Evolutionary conservation across 2,113 vertebrate species (phyloP), one percentile per base, ranked within the genome.

Genomic region (Chelonoidis abingdonii): DNA sequence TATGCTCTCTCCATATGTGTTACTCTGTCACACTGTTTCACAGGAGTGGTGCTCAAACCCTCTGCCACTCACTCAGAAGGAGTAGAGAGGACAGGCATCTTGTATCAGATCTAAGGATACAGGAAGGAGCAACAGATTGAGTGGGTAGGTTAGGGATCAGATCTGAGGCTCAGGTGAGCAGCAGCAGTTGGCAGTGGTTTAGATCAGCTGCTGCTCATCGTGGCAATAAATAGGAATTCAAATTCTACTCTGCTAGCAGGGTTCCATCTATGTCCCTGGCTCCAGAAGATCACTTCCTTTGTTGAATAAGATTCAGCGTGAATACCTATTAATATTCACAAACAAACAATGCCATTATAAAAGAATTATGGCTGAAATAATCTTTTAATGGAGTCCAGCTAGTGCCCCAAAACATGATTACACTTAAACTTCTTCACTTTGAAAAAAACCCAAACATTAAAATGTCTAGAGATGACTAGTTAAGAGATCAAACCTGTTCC

Each of bases 71-170:
- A 5, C 50, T 47, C 8, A 86, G 3, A 10, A 90, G 44, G 10
- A 9, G 5, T 31, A 52, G 14, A 16, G 87, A 90, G 90, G 31
- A 12, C 17, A 81, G 29, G 49, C 56, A 27, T 1, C 0, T 0
- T 38, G 79, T 84, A 83, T 62, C 89, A 88, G n/a, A 5, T 69
- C 25, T 93, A 47, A 47, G 22, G 80, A 31, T 44, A 84, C 10
- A 12, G 75, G 35, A 90, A 89, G 17, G 22, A 92, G 27, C 8
- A 38, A 12, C 41, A 3, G 14, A 76, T 4, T 84, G 87, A 88
- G 82, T 12, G 59, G 87, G n/a, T 25, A 86, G 4, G 10, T 9
- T 83, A 47, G 69, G 89, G 65, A 54, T 80, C 86, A 44, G 24
- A 88, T 31, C 54, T 79, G 27, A 19, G 84, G 25, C 53, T 84